phyloP scores from a whole-genome alignment of 2,113 vertebrate species.

The Syngnathoides biaculeatus region DNA sequence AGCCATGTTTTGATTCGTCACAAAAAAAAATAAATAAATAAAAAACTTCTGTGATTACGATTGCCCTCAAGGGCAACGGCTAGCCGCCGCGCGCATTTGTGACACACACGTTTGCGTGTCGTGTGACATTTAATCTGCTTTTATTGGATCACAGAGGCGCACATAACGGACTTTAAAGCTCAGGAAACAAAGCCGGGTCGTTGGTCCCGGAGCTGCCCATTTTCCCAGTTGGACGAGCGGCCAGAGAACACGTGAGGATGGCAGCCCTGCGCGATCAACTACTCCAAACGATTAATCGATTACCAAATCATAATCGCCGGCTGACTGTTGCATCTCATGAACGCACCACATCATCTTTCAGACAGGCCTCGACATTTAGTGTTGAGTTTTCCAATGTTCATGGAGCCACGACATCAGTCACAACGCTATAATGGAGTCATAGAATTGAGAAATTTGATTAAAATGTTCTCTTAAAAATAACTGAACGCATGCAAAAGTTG shows the following conservation, averaged over 20 bases:
- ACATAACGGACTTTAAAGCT: constrained; percentile 10
- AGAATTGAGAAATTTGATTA: no score
- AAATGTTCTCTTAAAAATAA: no score
- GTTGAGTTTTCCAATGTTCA: no score
- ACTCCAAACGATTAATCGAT: not conserved
- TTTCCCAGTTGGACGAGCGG: not conserved
- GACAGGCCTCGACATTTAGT: no score
- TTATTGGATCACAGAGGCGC: constrained; percentile 15
- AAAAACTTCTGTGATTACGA: not conserved
- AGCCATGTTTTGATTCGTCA: not conserved
- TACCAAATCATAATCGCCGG: not conserved
- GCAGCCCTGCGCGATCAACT: not conserved
- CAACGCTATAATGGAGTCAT: no score
- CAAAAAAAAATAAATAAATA: no score
- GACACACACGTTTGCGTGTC: not conserved
- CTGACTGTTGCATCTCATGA: no score
- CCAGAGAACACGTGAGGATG: not conserved
- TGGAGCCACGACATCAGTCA: no score
- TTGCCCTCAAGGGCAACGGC: not conserved
- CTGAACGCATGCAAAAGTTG: no score
- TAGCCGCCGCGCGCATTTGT: not conserved
- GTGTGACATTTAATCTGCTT: constrained; percentile 27
- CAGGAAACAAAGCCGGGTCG: not conserved
- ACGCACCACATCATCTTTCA: no score
- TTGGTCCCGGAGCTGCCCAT: not conserved